These are phyloP conservation scores for Spinus olivaceus DNA, from an alignment of 2,797 vertebrate genomes.

Conservation along the genomic window DNA sequence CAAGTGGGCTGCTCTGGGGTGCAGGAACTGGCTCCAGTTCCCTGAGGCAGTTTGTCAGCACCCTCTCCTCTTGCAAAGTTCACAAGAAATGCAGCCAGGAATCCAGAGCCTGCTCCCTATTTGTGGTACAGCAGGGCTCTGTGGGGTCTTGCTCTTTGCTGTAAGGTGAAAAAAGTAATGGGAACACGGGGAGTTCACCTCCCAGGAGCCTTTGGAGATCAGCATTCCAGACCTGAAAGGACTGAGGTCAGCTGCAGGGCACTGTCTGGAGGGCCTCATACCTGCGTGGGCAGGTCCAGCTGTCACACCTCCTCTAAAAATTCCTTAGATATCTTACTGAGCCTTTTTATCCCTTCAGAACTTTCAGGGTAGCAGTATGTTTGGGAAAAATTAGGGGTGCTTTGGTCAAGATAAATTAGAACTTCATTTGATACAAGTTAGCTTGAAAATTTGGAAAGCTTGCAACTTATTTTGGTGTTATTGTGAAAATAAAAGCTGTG, in stretches of 20 bases:
- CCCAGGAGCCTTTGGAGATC: background rate
- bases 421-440: background rate
- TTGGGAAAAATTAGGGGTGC: background rate
- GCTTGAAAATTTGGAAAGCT: background rate
- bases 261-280: background rate
- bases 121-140: background rate
- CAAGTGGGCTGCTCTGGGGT: background rate
- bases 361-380: background rate
- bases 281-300: background rate
- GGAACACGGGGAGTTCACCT: accelerated
- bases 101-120: background rate
- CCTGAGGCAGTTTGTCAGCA: background rate
- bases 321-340: background rate
- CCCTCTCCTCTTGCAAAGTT: background rate
- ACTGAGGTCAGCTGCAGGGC: background rate
- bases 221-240: background rate
- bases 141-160: background rate
- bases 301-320: background rate
- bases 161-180: background rate
- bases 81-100: background rate
- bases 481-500: background rate
- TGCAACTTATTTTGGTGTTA: background rate
- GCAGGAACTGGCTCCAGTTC: background rate
- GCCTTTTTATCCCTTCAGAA: background rate
- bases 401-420: background rate